Evolutionary conservation across 2,888 invertebrate species (phyloP).

Genomic region (Thecocarcelia acutangulata): DNA sequence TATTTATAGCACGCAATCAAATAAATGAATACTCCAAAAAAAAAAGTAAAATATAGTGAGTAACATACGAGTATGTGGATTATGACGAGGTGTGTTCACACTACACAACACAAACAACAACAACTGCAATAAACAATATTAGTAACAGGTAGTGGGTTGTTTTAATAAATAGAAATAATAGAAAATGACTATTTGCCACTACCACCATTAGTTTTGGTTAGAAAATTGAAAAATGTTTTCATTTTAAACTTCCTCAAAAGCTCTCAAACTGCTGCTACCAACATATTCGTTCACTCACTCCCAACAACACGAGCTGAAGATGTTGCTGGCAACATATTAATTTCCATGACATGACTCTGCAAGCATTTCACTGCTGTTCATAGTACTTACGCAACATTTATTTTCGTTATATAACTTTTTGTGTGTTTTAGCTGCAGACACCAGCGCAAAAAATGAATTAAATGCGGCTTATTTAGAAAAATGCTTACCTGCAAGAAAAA

Average conservation of each 20-base stretch:
- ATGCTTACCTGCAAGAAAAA: slow-evolving; percentile 60
- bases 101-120: slow-evolving; percentile 11
- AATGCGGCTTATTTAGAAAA: slow-evolving; percentile 5
- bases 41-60: background rate
- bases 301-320: slow-evolving; percentile 36
- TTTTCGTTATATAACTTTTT: slow-evolving; percentile 17
- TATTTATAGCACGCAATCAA: slow-evolving; percentile 67
- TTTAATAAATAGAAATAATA: slow-evolving; percentile 15
- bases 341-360: slow-evolving; percentile 42
- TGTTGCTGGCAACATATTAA: slow-evolving; percentile 41
- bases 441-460: slow-evolving; percentile 18
- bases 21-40: slow-evolving; percentile 36
- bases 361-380: slow-evolving; percentile 4
- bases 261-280: slow-evolving; percentile 19
- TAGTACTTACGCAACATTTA: slow-evolving; percentile 58
- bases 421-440: background rate
- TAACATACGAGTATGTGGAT: slow-evolving; percentile 10
- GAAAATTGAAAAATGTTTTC: slow-evolving; percentile 52
- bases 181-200: background rate
- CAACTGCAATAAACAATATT: too few species aligned
- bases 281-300: slow-evolving; percentile 5
- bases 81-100: slow-evolving; percentile 58
- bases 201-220: background rate
- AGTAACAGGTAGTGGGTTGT: slow-evolving; percentile 35
- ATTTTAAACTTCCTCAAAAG: slow-evolving; percentile 46